Base-by-base conservation (phyloP, 2,113 vertebrate species). In the Bolborhynchus lineola region DNA sequence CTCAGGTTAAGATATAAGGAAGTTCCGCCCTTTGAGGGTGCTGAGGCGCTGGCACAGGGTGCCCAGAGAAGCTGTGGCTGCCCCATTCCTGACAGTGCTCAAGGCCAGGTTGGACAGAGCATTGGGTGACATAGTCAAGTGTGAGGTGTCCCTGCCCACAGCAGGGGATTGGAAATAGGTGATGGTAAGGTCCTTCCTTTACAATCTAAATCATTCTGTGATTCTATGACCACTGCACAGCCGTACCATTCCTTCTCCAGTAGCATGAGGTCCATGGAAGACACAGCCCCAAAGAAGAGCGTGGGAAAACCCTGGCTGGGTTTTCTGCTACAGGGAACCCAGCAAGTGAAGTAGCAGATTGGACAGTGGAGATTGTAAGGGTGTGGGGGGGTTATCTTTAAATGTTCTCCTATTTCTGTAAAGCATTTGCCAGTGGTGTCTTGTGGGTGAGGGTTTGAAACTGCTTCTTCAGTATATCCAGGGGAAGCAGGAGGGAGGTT, bases 241-340 rank as follows among this genome's bases (percentile, higher is more conserved):
- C 91, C 11, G 0, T 88, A 80, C 91, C 70, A 52, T 50, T 95
- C 95, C 89, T 95, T 92, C 94, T 90, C 90, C 6, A 72, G 88
- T 86, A 95, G 72, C 91, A 82, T 4, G 3, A 95, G 44, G 55
- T 95, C 89, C 52, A 44, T 86, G 87, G 90, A 74, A 84, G 85
- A 93, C 92, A 19, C 52, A 71, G 13, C n/a, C 29, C 50, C 82
- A n/a, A 72, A 47, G 10, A 63, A 50, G 11, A 63, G 13, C 33
- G 5, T 13, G 23, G 81, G 12, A 81, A 63, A 67, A 29, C 33
- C 46, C 16, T 29, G 28, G 6, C 21, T 0, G 14, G 31, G 3
- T 69, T 57, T 76, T 76, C 37, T 72, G 29, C 71, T 77, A 4
- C 10, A 26, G 8, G 46, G 29, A 33, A 74, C 64, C 10, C 42